Conservation (phyloP, 92 coral and sea anemone genomes). For the Epizoanthus rinbou region DNA sequence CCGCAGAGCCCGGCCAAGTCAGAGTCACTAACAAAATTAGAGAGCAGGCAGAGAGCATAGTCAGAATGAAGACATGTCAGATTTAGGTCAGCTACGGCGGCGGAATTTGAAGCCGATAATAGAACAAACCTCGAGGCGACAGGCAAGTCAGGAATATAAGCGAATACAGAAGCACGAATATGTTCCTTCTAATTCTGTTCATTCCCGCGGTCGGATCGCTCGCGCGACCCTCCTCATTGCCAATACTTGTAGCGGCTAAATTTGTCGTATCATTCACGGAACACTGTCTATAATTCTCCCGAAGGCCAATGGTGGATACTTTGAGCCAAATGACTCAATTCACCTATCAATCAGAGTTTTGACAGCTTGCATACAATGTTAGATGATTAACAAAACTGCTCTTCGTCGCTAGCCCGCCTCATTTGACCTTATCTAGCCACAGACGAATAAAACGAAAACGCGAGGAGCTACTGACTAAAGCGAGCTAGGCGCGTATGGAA, state of each 20-base stretch:
- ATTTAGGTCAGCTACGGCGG: conserved; percentile 31
- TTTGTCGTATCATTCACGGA: conserved; percentile 33
- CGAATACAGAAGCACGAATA: conserved; percentile 2
- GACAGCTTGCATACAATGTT: conserved; percentile 91
- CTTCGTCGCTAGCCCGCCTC: conserved; percentile 68
- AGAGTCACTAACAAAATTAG: conserved; percentile 42
- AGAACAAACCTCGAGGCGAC: conserved; percentile 21
- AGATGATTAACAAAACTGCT: conserved; percentile 85
- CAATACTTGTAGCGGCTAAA: conserved; percentile 11
- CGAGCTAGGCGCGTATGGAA: neutral
- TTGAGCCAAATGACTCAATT: conserved; percentile 86
- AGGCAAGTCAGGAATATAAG: conserved; percentile 9
- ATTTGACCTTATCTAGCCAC: conserved; percentile 61
- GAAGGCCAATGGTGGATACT: conserved; percentile 41
- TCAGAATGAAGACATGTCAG: conserved; percentile 49
- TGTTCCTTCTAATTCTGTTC: neutral
- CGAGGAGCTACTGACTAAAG: neutral
- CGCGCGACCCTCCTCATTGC: conserved; percentile 39
- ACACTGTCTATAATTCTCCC: conserved; percentile 1
- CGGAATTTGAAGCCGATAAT: conserved; percentile 20
- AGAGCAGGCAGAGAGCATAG: conserved; percentile 14
- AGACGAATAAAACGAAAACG: conserved; percentile 13
- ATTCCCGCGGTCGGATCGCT: conserved; percentile 29
- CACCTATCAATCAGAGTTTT: conserved; percentile 97
- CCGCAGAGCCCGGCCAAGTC: conserved; percentile 1